A percentile compares a stretch with the other conserved stretches of the same genome.
Evolutionary conservation across 2,888 invertebrate species (phyloP).

Genomic region (Venustoraphidia nigricollis): DNA sequence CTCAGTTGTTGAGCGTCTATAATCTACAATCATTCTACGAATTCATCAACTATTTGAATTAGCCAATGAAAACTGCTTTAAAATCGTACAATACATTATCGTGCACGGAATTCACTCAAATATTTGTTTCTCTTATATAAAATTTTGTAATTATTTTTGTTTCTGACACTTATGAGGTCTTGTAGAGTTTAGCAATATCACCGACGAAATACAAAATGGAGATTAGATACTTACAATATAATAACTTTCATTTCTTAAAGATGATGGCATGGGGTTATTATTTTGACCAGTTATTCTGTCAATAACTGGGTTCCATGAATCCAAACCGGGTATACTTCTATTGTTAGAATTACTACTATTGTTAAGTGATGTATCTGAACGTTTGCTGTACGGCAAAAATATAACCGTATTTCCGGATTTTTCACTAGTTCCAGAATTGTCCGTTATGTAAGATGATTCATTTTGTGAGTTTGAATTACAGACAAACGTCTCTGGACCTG

Average conservation of each 20-base stretch:
- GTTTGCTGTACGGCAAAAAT: conserved; percentile 26
- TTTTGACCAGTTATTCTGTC: conserved; percentile 66
- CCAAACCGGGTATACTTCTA: conserved; percentile 41
- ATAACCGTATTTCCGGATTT: conserved; percentile 36
- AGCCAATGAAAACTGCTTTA: too few species aligned
- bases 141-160: too few species aligned
- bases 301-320: conserved; percentile 75
- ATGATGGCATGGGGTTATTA: conserved; percentile 29
- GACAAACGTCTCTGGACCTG: conserved; percentile 20
- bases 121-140: too few species aligned
- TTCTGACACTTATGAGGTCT: too few species aligned
- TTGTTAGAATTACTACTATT: conserved; percentile 20
- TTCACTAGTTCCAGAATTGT: conserved; percentile 32
- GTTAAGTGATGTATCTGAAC: conserved; percentile 12
- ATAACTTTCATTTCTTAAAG: conserved; percentile 78
- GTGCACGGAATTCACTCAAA: too few species aligned
- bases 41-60: too few species aligned
- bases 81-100: too few species aligned
- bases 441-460: conserved; percentile 21
- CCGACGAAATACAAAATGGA: too few species aligned
- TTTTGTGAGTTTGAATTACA: conserved; percentile 19
- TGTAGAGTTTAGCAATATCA: too few species aligned
- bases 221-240: conserved; percentile 49
- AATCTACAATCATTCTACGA: too few species aligned
- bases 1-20: too few species aligned